A percentile compares a stretch with the other conserved stretches of the same genome.
Evolutionary conservation across 1,140 invertebrate genomes (phyloP).

Genomic region (Colletes gigas): DNA sequence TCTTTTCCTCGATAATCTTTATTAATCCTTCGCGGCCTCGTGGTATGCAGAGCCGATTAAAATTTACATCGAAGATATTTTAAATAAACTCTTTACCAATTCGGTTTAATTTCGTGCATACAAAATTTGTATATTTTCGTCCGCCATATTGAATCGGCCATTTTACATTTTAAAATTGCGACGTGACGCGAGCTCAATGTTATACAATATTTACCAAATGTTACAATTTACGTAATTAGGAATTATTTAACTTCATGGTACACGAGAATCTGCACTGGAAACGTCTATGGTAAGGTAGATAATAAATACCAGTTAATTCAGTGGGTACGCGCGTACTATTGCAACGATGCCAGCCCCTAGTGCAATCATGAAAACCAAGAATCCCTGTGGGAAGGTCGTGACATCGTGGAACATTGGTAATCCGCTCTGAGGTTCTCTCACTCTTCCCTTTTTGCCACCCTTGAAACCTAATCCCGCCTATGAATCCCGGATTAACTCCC

Average conservation of each 20-base stretch:
- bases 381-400: conserved; percentile 54
- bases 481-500: conserved; percentile 1
- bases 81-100: too few relatives aligned
- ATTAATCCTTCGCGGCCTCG: neutral
- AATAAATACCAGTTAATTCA: conserved; percentile 10
- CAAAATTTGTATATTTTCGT: conserved; percentile 1
- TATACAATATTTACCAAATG: neutral
- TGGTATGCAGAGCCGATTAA: too few relatives aligned
- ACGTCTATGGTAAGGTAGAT: neutral
- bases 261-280: neutral
- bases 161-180: neutral
- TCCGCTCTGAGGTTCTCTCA: conserved; percentile 17
- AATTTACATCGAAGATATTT: too few relatives aligned
- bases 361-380: conserved; percentile 38
- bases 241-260: neutral
- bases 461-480: neutral
- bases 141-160: neutral
- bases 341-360: neutral
- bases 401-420: conserved; percentile 38
- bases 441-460: neutral
- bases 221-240: neutral
- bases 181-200: neutral
- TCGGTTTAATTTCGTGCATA: neutral
- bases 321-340: neutral
- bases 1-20: neutral